Conservation (phyloP, 2,113 vertebrate genomes). For the Mormyrus iriodes region DNA sequence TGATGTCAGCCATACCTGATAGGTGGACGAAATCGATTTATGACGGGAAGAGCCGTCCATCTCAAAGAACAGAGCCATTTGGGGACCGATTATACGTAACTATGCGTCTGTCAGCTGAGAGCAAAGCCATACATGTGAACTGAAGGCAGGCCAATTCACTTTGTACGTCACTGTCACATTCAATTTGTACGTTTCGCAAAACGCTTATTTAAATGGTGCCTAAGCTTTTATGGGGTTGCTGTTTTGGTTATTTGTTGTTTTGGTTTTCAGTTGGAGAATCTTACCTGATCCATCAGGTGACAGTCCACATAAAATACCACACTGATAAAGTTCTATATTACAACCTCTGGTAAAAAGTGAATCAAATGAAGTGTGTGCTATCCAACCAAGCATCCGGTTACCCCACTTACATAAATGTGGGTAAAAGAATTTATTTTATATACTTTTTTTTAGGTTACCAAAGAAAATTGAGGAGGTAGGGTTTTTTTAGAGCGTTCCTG, state of each 20-base stretch:
- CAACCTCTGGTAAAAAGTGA: not conserved
- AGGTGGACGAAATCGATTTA: not conserved
- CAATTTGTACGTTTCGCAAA: not conserved
- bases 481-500: not conserved
- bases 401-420: not conserved
- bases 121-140: not conserved
- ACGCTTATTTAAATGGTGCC: not conserved
- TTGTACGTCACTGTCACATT: too few relatives aligned
- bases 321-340: not conserved
- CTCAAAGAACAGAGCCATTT: not conserved
- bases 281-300: not conserved
- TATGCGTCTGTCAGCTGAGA: not conserved
- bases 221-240: not conserved
- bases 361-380: not conserved
- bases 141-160: not conserved
- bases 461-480: not conserved
- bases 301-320: not conserved
- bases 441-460: not conserved
- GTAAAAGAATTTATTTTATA: not conserved
- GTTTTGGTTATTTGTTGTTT: not conserved
- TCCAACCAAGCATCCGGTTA: not conserved
- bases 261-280: not conserved
- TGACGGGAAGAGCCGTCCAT: not conserved
- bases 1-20: not conserved
- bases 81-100: not conserved